Conservation (phyloP, 53 echinoderm and acorn worm species). For the Echinarachnius parma region DNA sequence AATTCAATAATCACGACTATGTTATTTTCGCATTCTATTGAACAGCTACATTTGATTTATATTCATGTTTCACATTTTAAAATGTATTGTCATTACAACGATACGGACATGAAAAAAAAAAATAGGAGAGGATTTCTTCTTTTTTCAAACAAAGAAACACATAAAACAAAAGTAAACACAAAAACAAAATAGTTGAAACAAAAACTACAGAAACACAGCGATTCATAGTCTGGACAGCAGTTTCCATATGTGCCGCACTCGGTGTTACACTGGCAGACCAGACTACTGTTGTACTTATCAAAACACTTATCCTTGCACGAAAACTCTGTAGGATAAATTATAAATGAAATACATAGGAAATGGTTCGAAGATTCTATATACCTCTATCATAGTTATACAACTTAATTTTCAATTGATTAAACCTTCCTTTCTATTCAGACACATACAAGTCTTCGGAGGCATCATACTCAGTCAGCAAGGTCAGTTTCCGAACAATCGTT, state of each 20-base stretch:
- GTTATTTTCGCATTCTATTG: background rate
- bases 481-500: no score
- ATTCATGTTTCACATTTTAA: no score
- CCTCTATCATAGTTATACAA: background rate
- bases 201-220: constrained; percentile 17
- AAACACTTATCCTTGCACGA: constrained; percentile 26
- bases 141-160: no score
- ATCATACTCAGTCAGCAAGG: no score
- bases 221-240: constrained; percentile 37
- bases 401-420: no score
- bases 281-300: background rate
- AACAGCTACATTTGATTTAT: background rate
- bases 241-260: constrained; percentile 21
- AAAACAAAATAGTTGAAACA: no score
- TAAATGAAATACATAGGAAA: no score
- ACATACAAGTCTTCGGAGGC: no score
- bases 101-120: background rate
- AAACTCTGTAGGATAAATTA: background rate
- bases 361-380: background rate
- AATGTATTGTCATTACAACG: no score
- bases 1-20: background rate
- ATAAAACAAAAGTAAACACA: no score
- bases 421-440: no score
- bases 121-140: background rate
- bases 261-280: constrained; percentile 45